Evolutionary conservation across 2,797 vertebrate species (phyloP).

Genomic region (Graptemys geographica): DNA sequence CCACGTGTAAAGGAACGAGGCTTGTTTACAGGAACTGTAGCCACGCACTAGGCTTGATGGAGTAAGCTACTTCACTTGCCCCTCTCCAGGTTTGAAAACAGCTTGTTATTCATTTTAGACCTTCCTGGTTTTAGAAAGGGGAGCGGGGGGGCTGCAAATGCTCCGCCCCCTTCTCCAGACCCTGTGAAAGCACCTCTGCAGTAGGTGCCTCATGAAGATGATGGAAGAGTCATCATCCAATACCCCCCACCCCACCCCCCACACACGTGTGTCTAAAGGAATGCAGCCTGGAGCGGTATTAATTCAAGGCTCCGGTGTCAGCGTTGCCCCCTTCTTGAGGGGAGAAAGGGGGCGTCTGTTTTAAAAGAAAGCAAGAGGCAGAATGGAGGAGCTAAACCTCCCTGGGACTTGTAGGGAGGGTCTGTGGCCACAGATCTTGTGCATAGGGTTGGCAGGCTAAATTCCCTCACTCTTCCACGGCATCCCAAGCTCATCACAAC

Average conservation of each 20-base stretch:
- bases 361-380: background rate
- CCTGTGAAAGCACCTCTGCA: background rate
- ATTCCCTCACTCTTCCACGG: background rate
- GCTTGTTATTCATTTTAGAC: background rate
- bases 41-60: background rate
- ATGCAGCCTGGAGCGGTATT: background rate
- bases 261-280: background rate
- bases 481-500: background rate
- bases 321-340: background rate
- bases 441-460: background rate
- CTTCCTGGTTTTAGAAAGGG: background rate
- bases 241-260: too few species aligned
- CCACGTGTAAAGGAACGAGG: background rate
- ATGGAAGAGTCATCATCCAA: background rate
- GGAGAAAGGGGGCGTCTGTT: background rate
- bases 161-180: background rate
- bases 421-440: background rate
- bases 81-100: background rate
- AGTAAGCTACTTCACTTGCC: background rate
- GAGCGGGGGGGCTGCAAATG: background rate
- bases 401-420: background rate
- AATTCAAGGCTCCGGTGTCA: background rate
- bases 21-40: background rate
- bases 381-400: background rate
- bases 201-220: background rate